phyloP scores from a whole-genome alignment of 2,797 vertebrate genomes.

The Enteromius thamalakanensis region DNA sequence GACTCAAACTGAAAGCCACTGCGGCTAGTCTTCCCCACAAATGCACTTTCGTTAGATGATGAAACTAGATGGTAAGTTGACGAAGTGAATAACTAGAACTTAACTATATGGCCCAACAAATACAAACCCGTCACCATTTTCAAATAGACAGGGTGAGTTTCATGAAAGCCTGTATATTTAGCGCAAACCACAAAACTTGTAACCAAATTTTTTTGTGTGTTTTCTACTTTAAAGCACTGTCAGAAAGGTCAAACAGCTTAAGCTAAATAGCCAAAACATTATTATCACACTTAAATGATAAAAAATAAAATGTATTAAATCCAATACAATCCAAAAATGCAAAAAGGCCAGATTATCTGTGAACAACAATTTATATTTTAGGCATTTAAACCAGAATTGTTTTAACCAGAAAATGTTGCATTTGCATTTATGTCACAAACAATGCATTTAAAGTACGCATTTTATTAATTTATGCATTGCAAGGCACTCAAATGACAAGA shows the following conservation, averaged over 20 bases:
- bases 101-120: background rate
- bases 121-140: background rate
- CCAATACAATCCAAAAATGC: background rate
- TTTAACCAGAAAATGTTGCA: too few relatives aligned
- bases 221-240: background rate
- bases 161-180: background rate
- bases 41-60: background rate
- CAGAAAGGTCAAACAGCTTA: background rate
- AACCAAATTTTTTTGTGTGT: background rate
- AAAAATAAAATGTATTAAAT: background rate
- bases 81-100: background rate
- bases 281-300: background rate
- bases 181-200: background rate
- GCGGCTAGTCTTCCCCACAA: conserved; percentile 32
- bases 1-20: conserved; percentile 54
- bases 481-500: background rate
- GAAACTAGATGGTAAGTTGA: conserved; percentile 5
- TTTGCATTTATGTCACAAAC: background rate
- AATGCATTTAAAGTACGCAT: background rate
- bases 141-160: background rate
- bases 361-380: background rate
- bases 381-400: background rate
- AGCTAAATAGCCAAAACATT: background rate
- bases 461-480: background rate
- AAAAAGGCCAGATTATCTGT: background rate